A percentile compares a stretch with the other conserved stretches of the same genome.
phyloP scores from a whole-genome alignment of 2,113 vertebrate genomes.

The Merops nubicus region DNA sequence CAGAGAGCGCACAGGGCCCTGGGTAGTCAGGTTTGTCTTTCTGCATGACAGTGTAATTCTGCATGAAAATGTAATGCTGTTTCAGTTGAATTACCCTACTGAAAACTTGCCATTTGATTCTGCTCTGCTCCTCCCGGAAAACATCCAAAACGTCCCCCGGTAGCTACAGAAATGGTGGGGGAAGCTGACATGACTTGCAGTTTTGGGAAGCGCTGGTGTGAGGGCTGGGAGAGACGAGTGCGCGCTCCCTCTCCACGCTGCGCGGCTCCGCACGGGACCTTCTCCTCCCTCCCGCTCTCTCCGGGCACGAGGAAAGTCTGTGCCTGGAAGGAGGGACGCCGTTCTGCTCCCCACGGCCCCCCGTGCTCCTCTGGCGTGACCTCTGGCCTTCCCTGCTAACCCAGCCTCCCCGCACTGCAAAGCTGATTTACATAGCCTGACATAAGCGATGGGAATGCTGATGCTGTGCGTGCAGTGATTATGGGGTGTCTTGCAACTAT shows the following conservation, averaged over 20 bases:
- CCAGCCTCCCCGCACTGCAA: neutral
- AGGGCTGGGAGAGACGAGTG: neutral
- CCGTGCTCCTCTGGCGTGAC: neutral
- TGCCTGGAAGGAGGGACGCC: neutral
- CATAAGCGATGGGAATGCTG: neutral
- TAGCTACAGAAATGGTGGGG: neutral
- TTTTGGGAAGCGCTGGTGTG: neutral
- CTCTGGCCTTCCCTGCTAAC: neutral
- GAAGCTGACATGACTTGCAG: conserved; percentile 52
- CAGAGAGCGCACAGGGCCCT: neutral
- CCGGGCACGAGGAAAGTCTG: neutral
- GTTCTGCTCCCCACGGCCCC: neutral
- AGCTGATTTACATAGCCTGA: neutral
- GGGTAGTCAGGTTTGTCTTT: neutral
- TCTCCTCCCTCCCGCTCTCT: neutral
- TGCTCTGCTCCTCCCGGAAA: neutral
- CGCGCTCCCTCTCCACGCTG: fast-evolving
- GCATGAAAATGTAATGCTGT: neutral
- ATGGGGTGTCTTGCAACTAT: neutral
- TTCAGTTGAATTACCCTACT: neutral
- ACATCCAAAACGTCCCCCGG: fast-evolving
- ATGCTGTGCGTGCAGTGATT: neutral
- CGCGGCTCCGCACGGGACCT: neutral
- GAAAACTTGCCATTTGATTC: neutral
- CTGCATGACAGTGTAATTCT: neutral